Base-by-base conservation (phyloP, 1,140 invertebrate genomes). In the Hermetia illucens region DNA sequence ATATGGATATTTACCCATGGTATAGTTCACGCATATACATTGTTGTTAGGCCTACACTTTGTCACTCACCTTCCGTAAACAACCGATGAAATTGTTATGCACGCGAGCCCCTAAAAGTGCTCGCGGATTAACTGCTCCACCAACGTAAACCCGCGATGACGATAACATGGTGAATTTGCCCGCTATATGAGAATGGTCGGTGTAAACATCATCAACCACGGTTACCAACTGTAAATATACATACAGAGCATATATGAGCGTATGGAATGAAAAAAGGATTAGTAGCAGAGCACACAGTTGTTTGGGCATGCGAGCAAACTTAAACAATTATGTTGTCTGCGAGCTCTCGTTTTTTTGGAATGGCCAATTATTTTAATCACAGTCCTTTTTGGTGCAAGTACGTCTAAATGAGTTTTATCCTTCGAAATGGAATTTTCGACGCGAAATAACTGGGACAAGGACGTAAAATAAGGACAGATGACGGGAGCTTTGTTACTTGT, bases 71-170 rank as follows among this genome's bases (percentile, higher is more conserved):
- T 95, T 92, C 61, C 88, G 77, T 51, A 98, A 69, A 58, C 93
- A 98, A 4, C 93, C 93, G 43, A 92, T 81, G 56, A 95, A 97
- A 63, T 93, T 94, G 50, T 75, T 81, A 54, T 82, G 77, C 12
- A 85, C 80, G 38, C 79, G 72, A n/a, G 83, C 77, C 1, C 85
- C 87, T n/a, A 79, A 75, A 27, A 90, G 62, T 3, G 75, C 75
- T 24, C 74, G 66, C 3, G 82, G 75, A 54, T 88, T 81, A 19
- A 89, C 79, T 13, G 83, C 83, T 2, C 92, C 92, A 4, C 89
- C 93, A 10, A 97, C 80, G 49, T 85, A 84, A 6, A 93, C 75
- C 24, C 79, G 65, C 43, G 80, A 86, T 29, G 86, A 90, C 9
- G 84, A 84, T 42, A 95, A 66, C 71, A 88, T 80, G 8, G 82